Evolutionary conservation across 2,113 vertebrate genomes (phyloP), one percentile per base, ranked within the genome.

Genomic region (Pteropus alecto): DNA sequence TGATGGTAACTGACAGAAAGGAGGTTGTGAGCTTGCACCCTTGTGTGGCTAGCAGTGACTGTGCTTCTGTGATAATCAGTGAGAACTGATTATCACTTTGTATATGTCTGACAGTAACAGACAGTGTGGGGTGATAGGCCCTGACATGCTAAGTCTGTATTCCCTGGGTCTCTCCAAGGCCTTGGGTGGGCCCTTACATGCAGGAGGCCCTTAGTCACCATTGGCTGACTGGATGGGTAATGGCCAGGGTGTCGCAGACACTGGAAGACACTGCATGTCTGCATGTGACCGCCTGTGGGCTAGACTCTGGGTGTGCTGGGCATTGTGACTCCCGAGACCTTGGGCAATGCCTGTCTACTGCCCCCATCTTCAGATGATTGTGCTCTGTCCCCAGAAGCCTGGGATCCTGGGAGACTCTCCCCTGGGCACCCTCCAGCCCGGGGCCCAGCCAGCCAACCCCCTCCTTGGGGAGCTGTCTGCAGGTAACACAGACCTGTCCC

Each of bases 381-480:
- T 91, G 16, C 19, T 95, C 38, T 95, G 35, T 91, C 10, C 48
- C 5, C 98, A 98, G 98, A 99, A 99, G 98, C 98, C 99, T 5
- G 99, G 99, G 87, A 99, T 99, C 96, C 98, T 99, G 61, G 99
- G 99, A 85, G 99, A 99, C 68, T 99, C 98, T 77, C 99, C 99
- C 70, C 96, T 99, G 30, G 97, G 98, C 46, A 88, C 97, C 65
- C 96, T 98, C 95, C 99, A 84, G 86, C 98, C 97, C 11, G 94
- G 98, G 63, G 24, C 97, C 96, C 98, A 98, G 96, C 98, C 98
- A 98, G 63, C 98, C 98, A 90, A 99, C 99, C 60, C 98, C 98
- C 65, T 97, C 98, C 97, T 99, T 97, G 98, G 99, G 98, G 99
- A 98, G 93, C 87, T 86, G 9, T 76, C 96, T 85, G n/a, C 97